phyloP scores from a whole-genome alignment of 2,888 invertebrate genomes.

The Hybos culiciformis region DNA sequence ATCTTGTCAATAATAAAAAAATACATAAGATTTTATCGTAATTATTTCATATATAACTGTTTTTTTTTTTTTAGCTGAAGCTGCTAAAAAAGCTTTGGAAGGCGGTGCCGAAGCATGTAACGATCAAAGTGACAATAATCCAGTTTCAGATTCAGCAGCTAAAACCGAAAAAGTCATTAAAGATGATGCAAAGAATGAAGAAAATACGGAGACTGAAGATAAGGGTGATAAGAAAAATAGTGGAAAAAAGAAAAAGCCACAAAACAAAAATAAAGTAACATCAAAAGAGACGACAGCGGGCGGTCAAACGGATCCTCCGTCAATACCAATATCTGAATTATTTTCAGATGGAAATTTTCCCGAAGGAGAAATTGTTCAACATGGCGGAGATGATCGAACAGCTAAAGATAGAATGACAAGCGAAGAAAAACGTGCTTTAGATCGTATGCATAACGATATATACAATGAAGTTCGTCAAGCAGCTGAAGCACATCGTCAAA shows the following conservation, averaged over 20 bases:
- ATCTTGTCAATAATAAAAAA: too few relatives aligned
- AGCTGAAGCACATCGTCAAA: constrained; percentile 96
- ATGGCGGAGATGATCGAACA: constrained; percentile 68
- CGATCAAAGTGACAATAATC: neutral
- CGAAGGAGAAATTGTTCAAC: constrained; percentile 78
- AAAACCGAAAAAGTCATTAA: constrained; percentile 16
- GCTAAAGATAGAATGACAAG: constrained; percentile 75
- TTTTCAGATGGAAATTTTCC: constrained; percentile 78
- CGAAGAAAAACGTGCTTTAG: constrained; percentile 81
- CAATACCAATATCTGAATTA: constrained; percentile 72
- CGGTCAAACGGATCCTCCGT: constrained; percentile 57
- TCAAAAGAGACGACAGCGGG: neutral
- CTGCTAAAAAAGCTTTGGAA: constrained; percentile 25
- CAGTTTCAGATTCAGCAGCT: neutral
- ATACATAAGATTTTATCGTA: too few relatives aligned
- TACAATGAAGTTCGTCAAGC: constrained; percentile 91
- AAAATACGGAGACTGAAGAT: constrained; percentile 34
- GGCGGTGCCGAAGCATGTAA: constrained; percentile 16
- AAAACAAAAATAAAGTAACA: constrained; percentile 51
- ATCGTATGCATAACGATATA: constrained; percentile 80
- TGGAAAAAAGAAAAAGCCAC: constrained; percentile 37
- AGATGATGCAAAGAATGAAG: constrained; percentile 28
- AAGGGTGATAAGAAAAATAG: constrained; percentile 25
- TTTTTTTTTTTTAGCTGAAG: too few relatives aligned
- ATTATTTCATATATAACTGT: too few relatives aligned